Base-by-base conservation (phyloP, 1,140 invertebrate genomes). In the Lucilia sericata region DNA sequence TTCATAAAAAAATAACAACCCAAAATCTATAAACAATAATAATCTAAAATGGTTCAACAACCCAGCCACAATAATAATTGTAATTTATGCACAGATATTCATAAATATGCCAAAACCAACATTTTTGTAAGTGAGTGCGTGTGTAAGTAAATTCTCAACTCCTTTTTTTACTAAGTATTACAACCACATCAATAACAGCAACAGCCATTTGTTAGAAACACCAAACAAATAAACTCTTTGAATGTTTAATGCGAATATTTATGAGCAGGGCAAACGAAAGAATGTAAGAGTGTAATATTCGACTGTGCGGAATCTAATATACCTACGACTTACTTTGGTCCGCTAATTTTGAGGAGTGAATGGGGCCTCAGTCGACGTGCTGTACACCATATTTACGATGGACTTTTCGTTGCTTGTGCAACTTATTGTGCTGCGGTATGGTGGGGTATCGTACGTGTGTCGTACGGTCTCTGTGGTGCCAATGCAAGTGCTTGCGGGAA, bases 41-140 rank as follows among this genome's bases (percentile, higher is more conserved):
- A 60, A 60, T n/a, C 55, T 17, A n/a, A 60, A 60, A 60, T 17
- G 55, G 55, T 60, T 60, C 55, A 60, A 60, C n/a, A 60, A 60
- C 55, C 55, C 55, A 14, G n/a, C n/a, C 14, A 17, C 3, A 60
- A 60, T 60, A 60, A 60, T 60, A 7, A 17, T 60, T 60, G 55
- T 60, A 60, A 60, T 60, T 60, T 60, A 60, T 60, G 14, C 55
- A 60, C 14, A 60, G n/a, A 60, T 60, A 60, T 60, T 60, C 55
- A 60, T 60, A 60, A 60, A 60, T 60, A 60, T 17, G 7, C 14
- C n/a, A 60, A 42, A 42, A 42, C 42, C 42, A 60, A 14, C 13
- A 60, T 60, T 60, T 60, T 17, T 14, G 5, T 60, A 17, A 5
- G 51, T 17, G 13, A 12, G 17, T 60, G 17, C 51, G 13, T 60